phyloP scores from a whole-genome alignment of 2,797 vertebrate species.

The Diplodus sargus region DNA sequence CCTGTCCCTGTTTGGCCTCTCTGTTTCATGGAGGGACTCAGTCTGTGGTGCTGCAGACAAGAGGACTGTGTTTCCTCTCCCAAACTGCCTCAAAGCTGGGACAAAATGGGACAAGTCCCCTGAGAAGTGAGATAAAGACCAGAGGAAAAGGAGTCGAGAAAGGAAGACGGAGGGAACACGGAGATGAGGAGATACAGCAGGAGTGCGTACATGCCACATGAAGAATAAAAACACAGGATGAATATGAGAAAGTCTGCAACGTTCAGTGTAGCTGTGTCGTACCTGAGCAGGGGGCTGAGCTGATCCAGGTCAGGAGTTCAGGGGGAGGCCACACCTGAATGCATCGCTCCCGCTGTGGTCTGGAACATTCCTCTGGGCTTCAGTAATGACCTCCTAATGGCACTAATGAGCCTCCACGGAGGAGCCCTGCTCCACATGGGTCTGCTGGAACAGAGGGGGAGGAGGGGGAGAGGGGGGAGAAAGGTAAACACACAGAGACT shows the following conservation, averaged over 20 bases:
- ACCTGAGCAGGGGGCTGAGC: conserved; percentile 28
- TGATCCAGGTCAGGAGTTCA: conserved; percentile 62
- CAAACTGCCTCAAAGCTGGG: conserved; percentile 60
- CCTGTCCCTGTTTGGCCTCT: conserved; percentile 57
- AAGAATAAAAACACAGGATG: conserved; percentile 2
- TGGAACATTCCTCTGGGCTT: conserved; percentile 72
- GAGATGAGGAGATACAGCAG: conserved; percentile 28
- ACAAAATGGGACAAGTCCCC: conserved; percentile 79
- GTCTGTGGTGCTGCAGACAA: conserved; percentile 61
- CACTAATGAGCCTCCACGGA: conserved; percentile 75
- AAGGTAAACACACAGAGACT: conserved; percentile 54
- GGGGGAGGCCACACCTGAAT: conserved; percentile 68
- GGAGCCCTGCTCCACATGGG: conserved; percentile 54
- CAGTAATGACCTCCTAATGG: conserved; percentile 80
- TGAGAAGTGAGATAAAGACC: conserved; percentile 59
- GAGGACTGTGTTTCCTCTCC: conserved; percentile 67
- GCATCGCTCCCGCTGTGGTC: conserved; percentile 59
- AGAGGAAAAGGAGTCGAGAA: conserved; percentile 22
- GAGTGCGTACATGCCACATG: conserved; percentile 8
- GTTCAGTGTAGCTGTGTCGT: conserved; percentile 8
- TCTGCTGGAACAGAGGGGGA: conserved; percentile 7
- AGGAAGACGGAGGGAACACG: conserved; percentile 29
- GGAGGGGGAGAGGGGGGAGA: conserved; percentile 9
- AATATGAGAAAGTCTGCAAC: conserved; percentile 10
- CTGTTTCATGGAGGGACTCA: conserved; percentile 49